Evolutionary conservation across 2,888 invertebrate genomes (phyloP), one percentile per base, ranked within the genome.

Genomic region (Pecten maximus): DNA sequence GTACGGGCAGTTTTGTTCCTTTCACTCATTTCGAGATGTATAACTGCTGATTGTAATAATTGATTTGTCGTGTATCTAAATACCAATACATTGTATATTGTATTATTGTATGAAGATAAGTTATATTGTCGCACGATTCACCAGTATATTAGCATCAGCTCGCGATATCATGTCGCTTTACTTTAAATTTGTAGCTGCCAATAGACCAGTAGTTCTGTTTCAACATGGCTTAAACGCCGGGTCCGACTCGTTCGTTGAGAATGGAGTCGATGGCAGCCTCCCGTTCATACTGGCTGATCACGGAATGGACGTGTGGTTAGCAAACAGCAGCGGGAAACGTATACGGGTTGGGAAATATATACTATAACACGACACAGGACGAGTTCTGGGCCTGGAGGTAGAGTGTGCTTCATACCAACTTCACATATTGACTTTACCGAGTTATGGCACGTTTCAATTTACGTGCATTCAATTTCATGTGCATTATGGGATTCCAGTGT

Each of bases 241-340:
- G 94, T 98, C 98, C 0, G 97, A 98, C 0, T 98, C 98, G 96
- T 99, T 98, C 98, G 97, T 98, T 0, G 96, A 98, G 12, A 97
- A 98, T 89, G 98, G 98, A 40, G 98, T 98, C 0, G 97, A 97
- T 90, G 97, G 98, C 95, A 97, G 97, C 87, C 97, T 98, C 12
- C 98, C 91, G 0, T 97, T 94, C 91, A 91, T 96, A 8, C 93
- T 97, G 87, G 96, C 97, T 40, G 97, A 97, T 94, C 95, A 97
- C 97, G 97, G 98, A 97, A 91, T 98, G 97, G 97, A 97, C 98
- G 95, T 97, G 97, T 99, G 98, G 98, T 94, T 99, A 94, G 98
- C 98, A 0, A 99, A 99, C 96, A 98, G 98, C 19, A 97, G 98
- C 93, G 98, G 98, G 0, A 98, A n/a, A 98, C 95, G 98, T 97